phyloP scores from a whole-genome alignment of 1,140 invertebrate species.

The Hylyphantes graminicola region DNA sequence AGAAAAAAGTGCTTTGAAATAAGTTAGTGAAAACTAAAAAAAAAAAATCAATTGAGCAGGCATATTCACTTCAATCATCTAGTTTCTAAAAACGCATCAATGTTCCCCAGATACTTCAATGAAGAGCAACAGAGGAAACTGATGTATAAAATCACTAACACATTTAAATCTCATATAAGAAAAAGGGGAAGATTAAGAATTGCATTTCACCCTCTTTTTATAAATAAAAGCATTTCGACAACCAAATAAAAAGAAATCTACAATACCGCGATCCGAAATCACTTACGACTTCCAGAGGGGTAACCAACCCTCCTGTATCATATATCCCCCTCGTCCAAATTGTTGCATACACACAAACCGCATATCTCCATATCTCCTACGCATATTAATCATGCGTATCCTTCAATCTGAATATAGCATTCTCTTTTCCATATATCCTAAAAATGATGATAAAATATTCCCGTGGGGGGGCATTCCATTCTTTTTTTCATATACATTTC shows the following conservation, averaged over 20 bases:
- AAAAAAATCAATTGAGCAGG: no score
- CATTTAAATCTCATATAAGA: neutral
- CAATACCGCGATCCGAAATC: slow-evolving; percentile 27
- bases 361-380: neutral
- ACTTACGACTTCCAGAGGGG: neutral
- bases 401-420: slow-evolving; percentile 16
- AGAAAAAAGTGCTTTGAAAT: no score
- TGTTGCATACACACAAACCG: slow-evolving; percentile 7
- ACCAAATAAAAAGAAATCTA: slow-evolving; percentile 12
- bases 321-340: neutral
- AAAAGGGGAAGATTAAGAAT: neutral
- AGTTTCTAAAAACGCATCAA: neutral
- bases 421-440: neutral
- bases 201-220: no score
- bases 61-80: no score
- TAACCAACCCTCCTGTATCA: neutral
- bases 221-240: neutral
- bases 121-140: neutral
- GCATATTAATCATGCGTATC: slow-evolving; percentile 48
- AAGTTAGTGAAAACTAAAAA: no score
- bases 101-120: neutral
- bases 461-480: slow-evolving; percentile 22
- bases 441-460: slow-evolving; percentile 51
- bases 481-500: neutral
- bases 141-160: neutral